phyloP scores from a whole-genome alignment of 2,797 vertebrate species.

The Enteromius argenteus region DNA sequence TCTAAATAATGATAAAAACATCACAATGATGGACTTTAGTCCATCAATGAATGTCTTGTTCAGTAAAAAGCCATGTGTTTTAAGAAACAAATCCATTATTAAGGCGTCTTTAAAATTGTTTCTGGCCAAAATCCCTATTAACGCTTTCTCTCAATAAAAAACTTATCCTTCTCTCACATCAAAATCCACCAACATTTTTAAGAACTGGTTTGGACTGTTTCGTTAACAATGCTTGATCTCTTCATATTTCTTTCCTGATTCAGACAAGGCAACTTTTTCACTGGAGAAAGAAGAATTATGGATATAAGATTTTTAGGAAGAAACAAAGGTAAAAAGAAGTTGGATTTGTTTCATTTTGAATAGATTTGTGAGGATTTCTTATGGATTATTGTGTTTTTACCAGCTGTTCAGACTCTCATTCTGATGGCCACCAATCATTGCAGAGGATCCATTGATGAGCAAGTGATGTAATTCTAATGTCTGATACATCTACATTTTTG shows the following conservation, averaged over 20 bases:
- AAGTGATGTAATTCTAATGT: background rate
- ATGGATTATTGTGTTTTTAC: background rate
- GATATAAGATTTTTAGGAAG: background rate
- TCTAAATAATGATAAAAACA: background rate
- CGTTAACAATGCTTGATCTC: background rate
- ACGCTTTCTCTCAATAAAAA: no score
- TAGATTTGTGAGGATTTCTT: background rate
- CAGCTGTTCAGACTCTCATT: background rate
- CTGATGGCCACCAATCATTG: background rate
- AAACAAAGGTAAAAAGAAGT: no score
- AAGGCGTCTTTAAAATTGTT: no score
- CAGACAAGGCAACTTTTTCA: background rate
- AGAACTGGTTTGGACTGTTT: no score
- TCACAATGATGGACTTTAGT: background rate
- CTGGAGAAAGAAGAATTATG: background rate
- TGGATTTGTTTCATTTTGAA: background rate
- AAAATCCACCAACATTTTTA: no score
- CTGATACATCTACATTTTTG: background rate
- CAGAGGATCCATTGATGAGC: background rate
- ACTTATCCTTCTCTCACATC: no score
- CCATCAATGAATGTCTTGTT: no score
- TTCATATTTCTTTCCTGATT: background rate
- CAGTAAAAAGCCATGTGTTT: no score
- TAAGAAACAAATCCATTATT: no score
- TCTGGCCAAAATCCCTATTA: no score